Evolutionary conservation across 1,140 invertebrate genomes (phyloP).

Genomic region (Drosophila nikananu): DNA sequence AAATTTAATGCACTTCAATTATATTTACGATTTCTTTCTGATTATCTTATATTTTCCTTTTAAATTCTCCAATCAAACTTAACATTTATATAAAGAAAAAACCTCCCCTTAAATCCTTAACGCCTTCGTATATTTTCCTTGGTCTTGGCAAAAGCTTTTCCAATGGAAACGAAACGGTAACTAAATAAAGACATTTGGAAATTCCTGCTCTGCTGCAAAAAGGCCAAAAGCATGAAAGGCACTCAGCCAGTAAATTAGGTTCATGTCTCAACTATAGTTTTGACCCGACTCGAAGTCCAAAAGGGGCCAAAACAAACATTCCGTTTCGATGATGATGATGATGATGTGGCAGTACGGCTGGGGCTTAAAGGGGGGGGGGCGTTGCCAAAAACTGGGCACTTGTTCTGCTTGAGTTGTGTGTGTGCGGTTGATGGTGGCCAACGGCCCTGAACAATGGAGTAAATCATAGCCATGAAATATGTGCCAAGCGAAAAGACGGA

Average conservation of each 20-base stretch:
- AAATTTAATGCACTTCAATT: neutral
- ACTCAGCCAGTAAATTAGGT: conserved; percentile 82
- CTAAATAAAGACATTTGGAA: conserved; percentile 76
- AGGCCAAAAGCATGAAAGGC: conserved; percentile 67
- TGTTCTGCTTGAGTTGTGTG: conserved; percentile 76
- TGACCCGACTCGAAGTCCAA: conserved; percentile 62
- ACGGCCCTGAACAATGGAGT: conserved; percentile 79
- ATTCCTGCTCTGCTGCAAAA: conserved; percentile 29
- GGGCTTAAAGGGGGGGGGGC: conserved; percentile 12
- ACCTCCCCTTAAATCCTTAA: neutral
- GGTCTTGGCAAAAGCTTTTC: neutral
- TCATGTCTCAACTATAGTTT: conserved; percentile 78
- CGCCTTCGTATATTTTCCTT: neutral
- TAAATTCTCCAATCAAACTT: too few species aligned
- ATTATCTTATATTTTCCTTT: neutral
- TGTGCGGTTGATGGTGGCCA: conserved; percentile 45
- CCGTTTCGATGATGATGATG: conserved; percentile 41
- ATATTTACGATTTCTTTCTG: neutral
- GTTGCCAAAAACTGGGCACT: conserved; percentile 69
- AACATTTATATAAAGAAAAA: neutral
- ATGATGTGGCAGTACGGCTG: neutral
- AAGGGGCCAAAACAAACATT: conserved; percentile 72
- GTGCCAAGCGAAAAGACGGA: conserved; percentile 59
- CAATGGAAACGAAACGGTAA: conserved; percentile 44
- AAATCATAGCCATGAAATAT: conserved; percentile 84